Conservation (phyloP, 2,797 vertebrate species). For the Numenius phaeopus region DNA sequence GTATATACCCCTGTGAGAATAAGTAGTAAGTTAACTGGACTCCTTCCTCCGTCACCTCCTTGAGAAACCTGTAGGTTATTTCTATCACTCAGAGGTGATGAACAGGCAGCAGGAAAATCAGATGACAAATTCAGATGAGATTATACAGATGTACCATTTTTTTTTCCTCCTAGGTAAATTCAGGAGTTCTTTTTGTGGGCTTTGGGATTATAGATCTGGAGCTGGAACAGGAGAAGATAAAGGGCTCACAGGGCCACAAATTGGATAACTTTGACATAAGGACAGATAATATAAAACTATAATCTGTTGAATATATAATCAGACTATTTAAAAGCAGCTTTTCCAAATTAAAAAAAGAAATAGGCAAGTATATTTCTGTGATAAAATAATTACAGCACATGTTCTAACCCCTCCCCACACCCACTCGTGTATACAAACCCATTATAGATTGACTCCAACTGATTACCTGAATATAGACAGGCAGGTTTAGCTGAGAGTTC, state of each 20-base stretch:
- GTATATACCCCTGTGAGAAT: background rate
- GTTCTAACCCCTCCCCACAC: background rate
- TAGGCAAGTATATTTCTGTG: background rate
- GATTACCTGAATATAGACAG: background rate
- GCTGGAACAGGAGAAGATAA: constrained; percentile 2
- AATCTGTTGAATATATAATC: constrained; percentile 38
- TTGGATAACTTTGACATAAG: constrained; percentile 35
- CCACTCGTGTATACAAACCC: background rate
- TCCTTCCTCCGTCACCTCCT: constrained; percentile 28
- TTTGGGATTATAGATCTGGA: constrained; percentile 9
- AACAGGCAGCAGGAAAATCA: constrained; percentile 43
- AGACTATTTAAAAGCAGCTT: constrained; percentile 55
- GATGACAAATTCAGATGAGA: constrained; percentile 40
- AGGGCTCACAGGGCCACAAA: background rate
- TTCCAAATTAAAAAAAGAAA: constrained; percentile 54
- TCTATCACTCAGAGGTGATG: constrained; percentile 59
- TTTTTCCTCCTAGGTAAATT: background rate
- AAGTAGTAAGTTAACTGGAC: constrained; percentile 23
- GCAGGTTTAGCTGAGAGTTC: background rate
- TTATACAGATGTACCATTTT: background rate
- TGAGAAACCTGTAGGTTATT: constrained; percentile 53
- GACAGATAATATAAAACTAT: constrained; percentile 33
- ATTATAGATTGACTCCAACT: background rate
- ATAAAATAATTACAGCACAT: constrained; percentile 28
- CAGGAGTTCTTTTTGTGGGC: background rate